Percentiles rank a stretch among this genome's conserved stretches.
These are phyloP conservation scores for Amaurobius ferox DNA, from an alignment of 2,888 invertebrate species.

Conservation along the genomic window DNA sequence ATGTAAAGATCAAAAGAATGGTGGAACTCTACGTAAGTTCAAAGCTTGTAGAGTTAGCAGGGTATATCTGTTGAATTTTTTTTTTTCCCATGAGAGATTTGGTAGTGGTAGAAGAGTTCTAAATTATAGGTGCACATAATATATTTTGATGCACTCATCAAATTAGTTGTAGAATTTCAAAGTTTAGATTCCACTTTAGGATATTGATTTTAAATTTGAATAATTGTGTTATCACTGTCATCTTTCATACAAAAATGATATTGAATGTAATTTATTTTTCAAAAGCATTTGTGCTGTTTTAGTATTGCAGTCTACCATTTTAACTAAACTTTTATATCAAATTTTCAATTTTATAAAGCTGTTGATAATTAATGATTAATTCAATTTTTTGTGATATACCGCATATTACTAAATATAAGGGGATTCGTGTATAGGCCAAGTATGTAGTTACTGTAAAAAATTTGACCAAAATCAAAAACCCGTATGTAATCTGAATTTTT, in stretches of 20 bases:
- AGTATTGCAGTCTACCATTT: neutral
- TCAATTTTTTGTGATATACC: too few relatives aligned
- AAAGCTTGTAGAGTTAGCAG: constrained; percentile 59
- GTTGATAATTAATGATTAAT: too few relatives aligned
- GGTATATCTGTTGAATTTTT: constrained; percentile 39
- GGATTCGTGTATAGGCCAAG: too few relatives aligned
- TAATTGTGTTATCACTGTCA: neutral
- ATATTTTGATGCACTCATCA: constrained; percentile 48
- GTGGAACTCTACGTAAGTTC: constrained; percentile 56
- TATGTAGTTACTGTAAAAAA: too few relatives aligned
- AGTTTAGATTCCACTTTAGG: constrained; percentile 47
- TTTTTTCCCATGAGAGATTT: constrained; percentile 24
- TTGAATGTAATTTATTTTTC: neutral
- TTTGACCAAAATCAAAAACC: too few relatives aligned
- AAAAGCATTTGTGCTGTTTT: neutral
- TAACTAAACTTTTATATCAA: too few relatives aligned
- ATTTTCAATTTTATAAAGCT: too few relatives aligned
- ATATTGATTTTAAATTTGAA: constrained; percentile 30
- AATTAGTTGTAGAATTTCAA: constrained; percentile 53
- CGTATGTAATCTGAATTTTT: too few relatives aligned
- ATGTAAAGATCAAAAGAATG: constrained; percentile 60
- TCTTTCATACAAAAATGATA: neutral
- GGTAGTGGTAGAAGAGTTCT: constrained; percentile 27
- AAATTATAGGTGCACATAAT: constrained; percentile 64
- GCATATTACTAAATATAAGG: too few relatives aligned